Conservation (phyloP, 2,797 vertebrate genomes). For the Perodicticus potto region DNA sequence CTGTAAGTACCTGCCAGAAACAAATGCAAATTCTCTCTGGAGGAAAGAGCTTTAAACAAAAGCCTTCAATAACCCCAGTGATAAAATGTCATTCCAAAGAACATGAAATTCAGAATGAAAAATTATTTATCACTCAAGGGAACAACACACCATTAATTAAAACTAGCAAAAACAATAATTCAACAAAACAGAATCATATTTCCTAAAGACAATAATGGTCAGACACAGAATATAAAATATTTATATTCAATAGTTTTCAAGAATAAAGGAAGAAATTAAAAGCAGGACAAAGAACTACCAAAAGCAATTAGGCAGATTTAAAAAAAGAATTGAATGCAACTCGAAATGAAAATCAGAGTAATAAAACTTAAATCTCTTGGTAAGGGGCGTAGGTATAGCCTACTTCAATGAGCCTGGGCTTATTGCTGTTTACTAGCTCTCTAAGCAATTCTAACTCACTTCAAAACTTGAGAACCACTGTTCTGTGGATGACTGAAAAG, state of each 20-base stretch:
- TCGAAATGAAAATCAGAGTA: background rate
- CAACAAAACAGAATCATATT: background rate
- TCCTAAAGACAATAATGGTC: background rate
- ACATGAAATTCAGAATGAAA: background rate
- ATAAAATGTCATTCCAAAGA: constrained; percentile 14
- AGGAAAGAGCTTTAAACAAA: background rate
- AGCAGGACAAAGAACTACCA: background rate
- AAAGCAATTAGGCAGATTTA: constrained; percentile 11
- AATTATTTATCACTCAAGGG: background rate
- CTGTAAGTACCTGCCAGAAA: background rate
- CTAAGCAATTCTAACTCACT: background rate
- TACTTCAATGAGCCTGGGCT: background rate
- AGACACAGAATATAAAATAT: background rate
- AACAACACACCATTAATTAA: background rate
- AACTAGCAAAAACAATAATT: constrained; percentile 48
- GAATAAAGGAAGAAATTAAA: constrained; percentile 56
- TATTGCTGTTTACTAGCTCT: background rate
- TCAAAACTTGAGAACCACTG: background rate
- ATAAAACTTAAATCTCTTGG: background rate
- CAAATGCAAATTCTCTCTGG: background rate
- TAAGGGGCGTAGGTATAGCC: background rate
- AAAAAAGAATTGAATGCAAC: background rate
- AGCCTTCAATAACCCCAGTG: background rate
- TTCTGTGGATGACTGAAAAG: background rate
- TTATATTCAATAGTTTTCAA: constrained; percentile 25